Conservation (phyloP, 1,140 invertebrate species). For the Xylocopa sonorina region DNA sequence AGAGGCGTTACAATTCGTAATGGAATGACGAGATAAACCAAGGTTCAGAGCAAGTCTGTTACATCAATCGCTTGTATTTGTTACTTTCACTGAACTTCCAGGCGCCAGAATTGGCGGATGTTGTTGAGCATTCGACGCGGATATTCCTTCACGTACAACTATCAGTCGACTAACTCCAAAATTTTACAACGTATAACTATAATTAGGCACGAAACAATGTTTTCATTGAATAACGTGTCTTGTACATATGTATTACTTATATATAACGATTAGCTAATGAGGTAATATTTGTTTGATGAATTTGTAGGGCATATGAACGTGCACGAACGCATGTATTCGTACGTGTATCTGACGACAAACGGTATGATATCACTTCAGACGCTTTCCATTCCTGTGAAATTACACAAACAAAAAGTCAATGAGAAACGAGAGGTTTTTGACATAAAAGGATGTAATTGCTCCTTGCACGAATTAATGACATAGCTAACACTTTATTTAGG, state of each 20-base stretch:
- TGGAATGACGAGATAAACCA: slow-evolving; percentile 54
- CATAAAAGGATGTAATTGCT: background rate
- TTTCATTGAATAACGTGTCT: background rate
- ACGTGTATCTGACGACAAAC: background rate
- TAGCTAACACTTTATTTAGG: background rate
- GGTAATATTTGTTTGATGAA: slow-evolving; percentile 41
- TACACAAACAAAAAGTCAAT: background rate
- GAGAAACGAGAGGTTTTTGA: background rate
- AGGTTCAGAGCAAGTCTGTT: slow-evolving; percentile 54
- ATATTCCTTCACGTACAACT: background rate
- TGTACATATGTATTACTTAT: background rate
- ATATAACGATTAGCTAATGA: slow-evolving; percentile 46
- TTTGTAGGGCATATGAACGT: slow-evolving; percentile 58
- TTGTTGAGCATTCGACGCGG: background rate
- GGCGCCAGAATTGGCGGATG: background rate
- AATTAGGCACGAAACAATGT: slow-evolving; percentile 16
- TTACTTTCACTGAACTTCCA: slow-evolving; percentile 67
- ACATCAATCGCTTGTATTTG: slow-evolving; percentile 62
- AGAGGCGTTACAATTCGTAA: slow-evolving; percentile 56
- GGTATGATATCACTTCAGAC: background rate
- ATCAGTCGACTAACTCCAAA: no score
- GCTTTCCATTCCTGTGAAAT: slow-evolving; percentile 27
- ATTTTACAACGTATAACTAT: background rate
- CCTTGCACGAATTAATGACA: background rate
- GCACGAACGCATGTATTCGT: slow-evolving; percentile 11